Evolutionary conservation across 2,888 invertebrate genomes (phyloP).

Genomic region (Pristionchus exspectatus): DNA sequence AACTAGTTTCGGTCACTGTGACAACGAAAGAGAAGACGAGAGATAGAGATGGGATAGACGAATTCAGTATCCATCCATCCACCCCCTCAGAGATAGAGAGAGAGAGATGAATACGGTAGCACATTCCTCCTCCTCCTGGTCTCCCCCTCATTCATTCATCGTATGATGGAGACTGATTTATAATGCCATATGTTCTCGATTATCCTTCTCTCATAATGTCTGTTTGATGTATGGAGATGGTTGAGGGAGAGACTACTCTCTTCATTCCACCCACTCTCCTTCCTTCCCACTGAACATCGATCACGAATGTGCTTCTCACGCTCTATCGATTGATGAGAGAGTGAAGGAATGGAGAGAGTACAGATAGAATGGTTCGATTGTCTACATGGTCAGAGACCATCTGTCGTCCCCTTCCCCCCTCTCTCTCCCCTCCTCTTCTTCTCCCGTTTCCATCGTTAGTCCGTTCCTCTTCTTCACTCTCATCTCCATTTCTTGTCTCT

Average conservation of each 20-base stretch:
- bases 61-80: conserved; percentile 6
- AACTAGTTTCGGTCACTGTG: conserved; percentile 30
- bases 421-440: not conserved
- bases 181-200: not conserved
- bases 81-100: conserved; percentile 17
- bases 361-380: not conserved
- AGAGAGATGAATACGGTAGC: conserved; percentile 10
- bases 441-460: not conserved
- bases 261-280: not conserved
- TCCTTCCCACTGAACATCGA: not conserved
- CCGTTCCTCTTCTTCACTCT: not conserved
- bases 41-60: not conserved
- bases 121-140: not conserved
- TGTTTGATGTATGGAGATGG: conserved; percentile 42
- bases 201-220: not conserved
- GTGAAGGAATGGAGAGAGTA: conserved; percentile 1
- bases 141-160: not conserved
- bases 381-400: conserved; percentile 46
- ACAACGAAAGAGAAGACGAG: not conserved
- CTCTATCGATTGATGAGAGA: conserved; percentile 17
- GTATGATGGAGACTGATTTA: not conserved
- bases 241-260: not conserved
- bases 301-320: not conserved
- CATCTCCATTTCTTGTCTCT: not conserved
- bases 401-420: not conserved